Evolutionary conservation across 2,888 invertebrate species (phyloP).

Genomic region (Amiota communis): DNA sequence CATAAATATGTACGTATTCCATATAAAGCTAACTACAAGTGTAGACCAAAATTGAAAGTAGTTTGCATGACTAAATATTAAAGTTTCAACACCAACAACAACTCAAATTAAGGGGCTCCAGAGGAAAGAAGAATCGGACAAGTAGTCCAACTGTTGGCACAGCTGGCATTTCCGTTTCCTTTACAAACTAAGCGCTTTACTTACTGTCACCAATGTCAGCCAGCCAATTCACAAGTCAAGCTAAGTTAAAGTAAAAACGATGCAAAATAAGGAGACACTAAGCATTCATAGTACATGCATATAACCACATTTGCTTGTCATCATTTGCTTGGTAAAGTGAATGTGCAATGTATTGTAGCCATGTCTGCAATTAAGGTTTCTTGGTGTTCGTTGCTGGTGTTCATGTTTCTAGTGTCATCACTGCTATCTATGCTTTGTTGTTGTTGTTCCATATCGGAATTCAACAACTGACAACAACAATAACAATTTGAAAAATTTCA

Average conservation of each 20-base stretch:
- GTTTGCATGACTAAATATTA: background rate
- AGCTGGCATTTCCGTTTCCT: slow-evolving; percentile 61
- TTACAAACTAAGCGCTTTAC: slow-evolving; percentile 27
- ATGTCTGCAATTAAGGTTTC: background rate
- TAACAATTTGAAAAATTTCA: too few relatives aligned
- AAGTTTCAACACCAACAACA: slow-evolving; percentile 16
- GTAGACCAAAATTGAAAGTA: background rate
- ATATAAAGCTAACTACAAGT: background rate
- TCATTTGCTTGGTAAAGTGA: background rate
- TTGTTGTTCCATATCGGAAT: background rate
- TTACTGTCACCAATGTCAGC: slow-evolving; percentile 8
- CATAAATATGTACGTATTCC: background rate
- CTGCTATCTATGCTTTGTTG: background rate
- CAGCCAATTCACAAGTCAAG: background rate
- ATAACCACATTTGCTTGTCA: slow-evolving; percentile 20
- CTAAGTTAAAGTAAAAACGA: slow-evolving; percentile 9
- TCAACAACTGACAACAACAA: too few relatives aligned
- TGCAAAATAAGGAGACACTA: slow-evolving; percentile 22
- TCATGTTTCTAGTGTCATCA: background rate
- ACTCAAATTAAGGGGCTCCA: too few relatives aligned
- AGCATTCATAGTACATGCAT: background rate
- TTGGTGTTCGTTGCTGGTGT: background rate
- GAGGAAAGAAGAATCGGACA: background rate
- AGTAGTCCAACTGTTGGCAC: slow-evolving; percentile 46
- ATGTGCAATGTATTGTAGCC: background rate